These are phyloP conservation scores for Megaleporinus macrocephalus DNA, from an alignment of 2,113 vertebrate genomes.

Conservation along the genomic window DNA sequence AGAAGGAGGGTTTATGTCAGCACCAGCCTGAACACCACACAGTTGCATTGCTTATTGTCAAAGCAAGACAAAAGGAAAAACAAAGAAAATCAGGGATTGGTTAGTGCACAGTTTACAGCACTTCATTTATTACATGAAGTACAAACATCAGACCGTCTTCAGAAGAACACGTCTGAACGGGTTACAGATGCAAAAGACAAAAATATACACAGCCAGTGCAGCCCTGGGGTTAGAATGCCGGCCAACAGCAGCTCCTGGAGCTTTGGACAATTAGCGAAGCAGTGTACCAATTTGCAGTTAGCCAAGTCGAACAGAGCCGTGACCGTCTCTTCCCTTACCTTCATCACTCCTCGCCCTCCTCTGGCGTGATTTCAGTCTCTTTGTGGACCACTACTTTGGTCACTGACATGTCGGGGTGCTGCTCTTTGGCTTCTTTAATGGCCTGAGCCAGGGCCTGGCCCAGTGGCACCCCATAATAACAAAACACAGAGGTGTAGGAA, in stretches of 20 bases:
- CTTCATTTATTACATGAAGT: slow-evolving; percentile 13
- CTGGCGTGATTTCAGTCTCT: slow-evolving; percentile 95
- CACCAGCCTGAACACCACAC: neutral
- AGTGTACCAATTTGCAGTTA: slow-evolving; percentile 34
- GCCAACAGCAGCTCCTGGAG: slow-evolving; percentile 29
- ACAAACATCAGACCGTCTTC: neutral
- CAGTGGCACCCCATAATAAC: slow-evolving; percentile 79
- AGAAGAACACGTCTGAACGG: slow-evolving; percentile 15
- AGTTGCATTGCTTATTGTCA: slow-evolving; percentile 36
- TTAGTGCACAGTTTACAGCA: slow-evolving; percentile 20
- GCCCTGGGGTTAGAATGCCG: slow-evolving; percentile 37
- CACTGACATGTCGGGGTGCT: slow-evolving; percentile 98
- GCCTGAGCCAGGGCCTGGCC: slow-evolving; percentile 94
- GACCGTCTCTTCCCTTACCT: slow-evolving; percentile 80
- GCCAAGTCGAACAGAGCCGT: slow-evolving; percentile 31
- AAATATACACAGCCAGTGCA: slow-evolving; percentile 27
- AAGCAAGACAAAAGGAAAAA: neutral
- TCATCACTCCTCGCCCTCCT: slow-evolving; percentile 90
- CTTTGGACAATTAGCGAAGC: slow-evolving; percentile 19
- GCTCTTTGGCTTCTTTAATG: slow-evolving; percentile 94
- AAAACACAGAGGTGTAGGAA: slow-evolving; percentile 85
- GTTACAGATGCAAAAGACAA: slow-evolving; percentile 1
- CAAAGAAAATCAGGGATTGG: slow-evolving; percentile 4
- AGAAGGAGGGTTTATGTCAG: neutral
- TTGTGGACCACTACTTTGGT: slow-evolving; percentile 97